These are phyloP conservation scores for Meloidogyne hapla DNA, from an alignment of 1,140 invertebrate species.

Conservation along the genomic window DNA sequence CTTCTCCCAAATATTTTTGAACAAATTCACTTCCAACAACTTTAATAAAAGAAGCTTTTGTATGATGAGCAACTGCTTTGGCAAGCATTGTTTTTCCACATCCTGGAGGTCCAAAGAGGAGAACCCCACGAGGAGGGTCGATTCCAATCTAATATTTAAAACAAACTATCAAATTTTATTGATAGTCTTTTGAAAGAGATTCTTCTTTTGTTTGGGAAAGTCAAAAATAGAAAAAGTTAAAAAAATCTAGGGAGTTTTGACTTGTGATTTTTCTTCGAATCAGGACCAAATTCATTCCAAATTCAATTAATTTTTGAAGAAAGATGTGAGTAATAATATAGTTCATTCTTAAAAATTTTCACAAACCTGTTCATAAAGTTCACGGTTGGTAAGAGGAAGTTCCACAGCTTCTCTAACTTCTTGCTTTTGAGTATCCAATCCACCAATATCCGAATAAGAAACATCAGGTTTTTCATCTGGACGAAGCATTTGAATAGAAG, in stretches of 20 bases:
- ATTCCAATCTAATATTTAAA: conserved; percentile 62
- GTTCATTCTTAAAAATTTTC: conserved; percentile 71
- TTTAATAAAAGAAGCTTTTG: conserved; percentile 78
- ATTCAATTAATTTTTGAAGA: no score
- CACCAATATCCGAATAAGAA: conserved; percentile 93
- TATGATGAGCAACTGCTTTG: conserved; percentile 94
- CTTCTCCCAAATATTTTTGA: conserved; percentile 96
- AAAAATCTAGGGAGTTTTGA: no score
- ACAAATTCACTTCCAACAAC: conserved; percentile 99
- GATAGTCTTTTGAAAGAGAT: no score
- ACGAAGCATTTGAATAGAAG: conserved; percentile 90
- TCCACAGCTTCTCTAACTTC: conserved; percentile 98
- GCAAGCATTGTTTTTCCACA: conserved; percentile 98
- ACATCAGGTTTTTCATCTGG: conserved; percentile 98
- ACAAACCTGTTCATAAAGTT: conserved; percentile 93
- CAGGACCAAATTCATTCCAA: no score
- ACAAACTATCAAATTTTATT: no score
- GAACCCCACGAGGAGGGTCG: conserved; percentile 86
- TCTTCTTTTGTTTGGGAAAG: no score
- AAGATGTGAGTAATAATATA: no score
- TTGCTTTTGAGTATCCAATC: conserved; percentile 99
- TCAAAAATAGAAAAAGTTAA: no score
- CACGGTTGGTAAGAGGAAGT: conserved; percentile 93
- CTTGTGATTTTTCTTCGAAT: no score
- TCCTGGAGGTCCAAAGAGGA: conserved; percentile 95